A percentile compares a stretch with the other conserved stretches of the same genome.
Conservation (phyloP, 2,888 invertebrate species). For the Ametastegia equiseti region DNA sequence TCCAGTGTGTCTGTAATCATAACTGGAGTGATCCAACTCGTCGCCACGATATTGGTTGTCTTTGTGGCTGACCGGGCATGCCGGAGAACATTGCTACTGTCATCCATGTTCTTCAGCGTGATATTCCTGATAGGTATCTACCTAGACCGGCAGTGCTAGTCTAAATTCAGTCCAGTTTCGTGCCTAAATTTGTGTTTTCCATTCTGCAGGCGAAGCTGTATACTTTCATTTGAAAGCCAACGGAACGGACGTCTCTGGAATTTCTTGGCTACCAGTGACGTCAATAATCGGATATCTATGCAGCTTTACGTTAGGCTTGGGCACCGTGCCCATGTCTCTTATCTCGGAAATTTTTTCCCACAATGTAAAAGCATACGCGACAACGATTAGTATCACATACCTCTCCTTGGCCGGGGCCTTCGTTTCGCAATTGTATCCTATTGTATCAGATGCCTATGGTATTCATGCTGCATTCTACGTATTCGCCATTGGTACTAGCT, state of each 20-base stretch:
- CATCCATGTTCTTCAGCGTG: too few relatives aligned
- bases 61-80: conserved; percentile 51
- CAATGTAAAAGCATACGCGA: conserved; percentile 54
- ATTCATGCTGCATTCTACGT: conserved; percentile 67
- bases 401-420: conserved; percentile 59
- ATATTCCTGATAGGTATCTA: too few relatives aligned
- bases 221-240: conserved; percentile 14
- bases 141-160: too few relatives aligned
- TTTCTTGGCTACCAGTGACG: conserved; percentile 1
- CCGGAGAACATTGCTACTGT: conserved; percentile 52
- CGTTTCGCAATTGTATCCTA: conserved; percentile 66
- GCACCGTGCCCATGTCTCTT: neutral
- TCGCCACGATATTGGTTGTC: neutral
- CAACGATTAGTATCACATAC: conserved; percentile 60
- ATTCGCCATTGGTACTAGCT: conserved; percentile 59
- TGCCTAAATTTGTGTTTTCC: too few relatives aligned
- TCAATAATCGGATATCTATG: neutral
- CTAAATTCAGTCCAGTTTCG: too few relatives aligned
- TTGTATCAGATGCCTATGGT: conserved; percentile 64
- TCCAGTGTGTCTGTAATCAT: conserved; percentile 19
- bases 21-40: conserved; percentile 7
- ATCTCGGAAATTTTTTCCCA: conserved; percentile 45
- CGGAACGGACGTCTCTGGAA: neutral
- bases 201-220: conserved; percentile 10
- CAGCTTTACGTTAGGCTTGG: neutral